Percentiles rank a stretch among this genome's conserved stretches.
Conservation (phyloP, 2,113 vertebrate species). For the Ardeotis arabs region DNA sequence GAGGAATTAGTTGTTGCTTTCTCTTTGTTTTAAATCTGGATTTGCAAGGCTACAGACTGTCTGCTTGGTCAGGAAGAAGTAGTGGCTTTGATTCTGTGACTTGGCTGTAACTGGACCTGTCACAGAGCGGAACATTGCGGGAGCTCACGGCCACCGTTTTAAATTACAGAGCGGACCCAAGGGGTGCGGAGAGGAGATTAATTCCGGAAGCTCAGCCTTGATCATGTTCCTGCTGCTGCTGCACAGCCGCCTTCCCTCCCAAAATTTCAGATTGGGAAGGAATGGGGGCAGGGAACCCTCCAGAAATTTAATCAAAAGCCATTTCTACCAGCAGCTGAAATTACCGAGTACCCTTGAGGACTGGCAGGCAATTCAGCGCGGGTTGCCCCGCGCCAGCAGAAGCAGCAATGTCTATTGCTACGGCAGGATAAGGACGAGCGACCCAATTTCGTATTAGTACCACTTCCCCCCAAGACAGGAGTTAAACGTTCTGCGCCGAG, state of each 20-base stretch:
- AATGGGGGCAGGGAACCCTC: not conserved
- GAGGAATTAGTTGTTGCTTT: not conserved
- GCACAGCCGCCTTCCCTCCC: not conserved
- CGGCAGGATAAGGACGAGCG: not conserved
- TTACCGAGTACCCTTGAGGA: not conserved
- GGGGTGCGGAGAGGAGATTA: not conserved
- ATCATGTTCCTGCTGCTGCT: not conserved
- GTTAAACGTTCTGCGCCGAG: not conserved
- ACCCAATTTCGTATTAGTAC: not conserved
- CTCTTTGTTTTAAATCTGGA: conserved; percentile 19
- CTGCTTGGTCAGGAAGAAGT: not conserved
- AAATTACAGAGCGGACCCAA: not conserved
- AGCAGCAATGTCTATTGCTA: not conserved
- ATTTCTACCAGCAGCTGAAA: conserved; percentile 35
- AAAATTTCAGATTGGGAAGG: not conserved
- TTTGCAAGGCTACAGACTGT: not conserved
- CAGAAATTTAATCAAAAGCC: conserved; percentile 43
- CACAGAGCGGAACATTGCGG: not conserved
- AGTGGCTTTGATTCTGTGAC: not conserved
- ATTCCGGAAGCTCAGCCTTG: not conserved
- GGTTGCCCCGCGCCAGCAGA: not conserved
- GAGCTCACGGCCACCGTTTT: not conserved
- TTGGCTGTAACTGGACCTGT: not conserved
- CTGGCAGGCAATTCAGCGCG: not conserved
- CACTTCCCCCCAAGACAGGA: not conserved